Evolutionary conservation across 1,140 invertebrate genomes (phyloP), one percentile per base, ranked within the genome.

Genomic region (Conus betulinus): DNA sequence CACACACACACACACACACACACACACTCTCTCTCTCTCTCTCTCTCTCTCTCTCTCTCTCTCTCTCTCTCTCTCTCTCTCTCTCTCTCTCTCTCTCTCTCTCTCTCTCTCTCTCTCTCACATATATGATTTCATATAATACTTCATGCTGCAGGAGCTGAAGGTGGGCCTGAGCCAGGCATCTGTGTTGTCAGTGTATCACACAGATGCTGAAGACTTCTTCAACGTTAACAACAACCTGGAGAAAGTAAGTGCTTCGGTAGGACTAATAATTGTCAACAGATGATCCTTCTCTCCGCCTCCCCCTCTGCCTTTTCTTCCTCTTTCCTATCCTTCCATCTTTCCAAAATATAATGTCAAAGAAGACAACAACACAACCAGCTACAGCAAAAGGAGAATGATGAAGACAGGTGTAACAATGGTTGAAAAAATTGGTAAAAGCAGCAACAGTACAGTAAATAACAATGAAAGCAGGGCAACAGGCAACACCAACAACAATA

Each of bases 151-250:
- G 25, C 85, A 87, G 89, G 94, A 95, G 55, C 84, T 95, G 57
- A 95, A 95, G 87, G 87, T 94, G 86, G 94, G 94, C 3, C 88
- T 95, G 82, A 96, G 97, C 20, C 96, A 97, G 89, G 96, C 96
- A 76, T 96, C 96, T 57, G 97, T 99, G 74, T 96, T 99, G 79
- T 98, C 87, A 53, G 93, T 96, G 13, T 97, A 97, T 94, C 98
- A 99, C 95, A 96, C 96, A 0, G 97, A 98, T 96, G 98, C 98
- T 3, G 96, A 97, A 63, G 97, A 98, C 57, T 95, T 97, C 23
- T 98, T 97, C 93, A 96, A 97, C 93, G 97, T 97, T 5, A 97
- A 96, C 93, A 97, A 97, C 79, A 97, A 96, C 94, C 94, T 99
- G 71, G 94, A 95, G 79, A 97, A 97, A 95, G 97, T 97, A 98